Evolutionary conservation across 2,888 invertebrate species (phyloP).

Genomic region (Coecobrya sp.): DNA sequence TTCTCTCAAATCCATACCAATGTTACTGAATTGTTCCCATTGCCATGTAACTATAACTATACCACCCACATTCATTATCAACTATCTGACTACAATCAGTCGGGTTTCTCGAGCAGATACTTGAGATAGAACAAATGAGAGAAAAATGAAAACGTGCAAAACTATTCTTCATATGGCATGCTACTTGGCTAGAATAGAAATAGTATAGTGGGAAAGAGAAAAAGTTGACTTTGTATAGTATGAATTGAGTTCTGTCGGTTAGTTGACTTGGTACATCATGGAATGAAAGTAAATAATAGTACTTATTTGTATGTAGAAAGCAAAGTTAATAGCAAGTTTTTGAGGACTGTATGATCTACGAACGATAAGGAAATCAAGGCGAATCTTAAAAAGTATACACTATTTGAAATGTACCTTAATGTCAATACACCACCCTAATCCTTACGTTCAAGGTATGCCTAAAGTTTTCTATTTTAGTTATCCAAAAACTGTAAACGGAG

Average conservation of each 20-base stretch:
- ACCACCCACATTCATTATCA: background rate
- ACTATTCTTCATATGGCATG: background rate
- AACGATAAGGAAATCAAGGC: background rate
- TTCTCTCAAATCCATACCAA: too few species aligned
- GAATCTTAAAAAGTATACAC: background rate
- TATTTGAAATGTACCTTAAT: background rate
- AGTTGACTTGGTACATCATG: constrained; percentile 4
- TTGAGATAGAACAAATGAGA: constrained; percentile 5
- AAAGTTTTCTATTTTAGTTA: constrained; percentile 8
- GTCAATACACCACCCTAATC: background rate
- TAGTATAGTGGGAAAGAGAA: constrained; percentile 2
- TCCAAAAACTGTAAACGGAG: constrained; percentile 4
- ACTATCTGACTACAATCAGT: background rate
- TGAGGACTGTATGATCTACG: background rate
- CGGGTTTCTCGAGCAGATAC: background rate
- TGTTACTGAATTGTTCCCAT: too few species aligned
- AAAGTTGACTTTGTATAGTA: constrained; percentile 3
- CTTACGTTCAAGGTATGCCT: background rate
- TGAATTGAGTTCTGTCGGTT: constrained; percentile 35
- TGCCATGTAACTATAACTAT: too few species aligned
- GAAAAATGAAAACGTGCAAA: background rate
- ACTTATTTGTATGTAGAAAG: background rate
- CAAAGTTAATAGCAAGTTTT: background rate
- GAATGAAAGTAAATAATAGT: constrained; percentile 12
- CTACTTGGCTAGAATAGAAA: background rate